These are phyloP conservation scores for Drosophila colorata DNA, from an alignment of 2,888 invertebrate species.

Conservation along the genomic window DNA sequence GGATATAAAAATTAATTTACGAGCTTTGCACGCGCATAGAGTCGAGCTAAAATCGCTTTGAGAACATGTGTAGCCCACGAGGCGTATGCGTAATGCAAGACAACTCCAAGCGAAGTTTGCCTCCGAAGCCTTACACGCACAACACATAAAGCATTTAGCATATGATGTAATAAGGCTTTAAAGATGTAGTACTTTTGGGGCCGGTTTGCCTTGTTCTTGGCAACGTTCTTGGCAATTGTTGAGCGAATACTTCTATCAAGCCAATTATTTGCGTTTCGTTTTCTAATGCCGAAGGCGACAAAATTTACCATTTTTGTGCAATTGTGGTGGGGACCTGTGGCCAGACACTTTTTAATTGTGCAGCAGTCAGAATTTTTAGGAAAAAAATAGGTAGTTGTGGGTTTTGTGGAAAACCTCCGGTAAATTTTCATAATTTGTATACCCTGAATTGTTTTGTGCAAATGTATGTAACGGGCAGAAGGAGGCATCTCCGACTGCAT, in stretches of 20 bases:
- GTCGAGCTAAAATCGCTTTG: slow-evolving; percentile 2
- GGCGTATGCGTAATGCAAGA: slow-evolving; percentile 26
- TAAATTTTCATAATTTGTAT: too few species aligned
- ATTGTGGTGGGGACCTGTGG: too few species aligned
- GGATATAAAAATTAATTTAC: slow-evolving; percentile 71
- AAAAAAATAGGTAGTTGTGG: too few species aligned
- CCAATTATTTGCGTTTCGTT: neutral
- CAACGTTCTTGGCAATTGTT: neutral
- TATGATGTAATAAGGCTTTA: slow-evolving; percentile 1
- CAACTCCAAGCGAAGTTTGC: neutral
- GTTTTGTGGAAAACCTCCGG: too few species aligned
- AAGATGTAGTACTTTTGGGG: neutral
- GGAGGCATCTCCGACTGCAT: too few species aligned
- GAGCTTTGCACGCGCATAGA: slow-evolving; percentile 51
- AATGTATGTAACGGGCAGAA: too few species aligned
- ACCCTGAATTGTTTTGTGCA: too few species aligned
- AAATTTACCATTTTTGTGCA: too few species aligned
- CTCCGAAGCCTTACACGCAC: neutral
- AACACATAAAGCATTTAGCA: slow-evolving; percentile 6
- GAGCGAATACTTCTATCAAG: neutral
- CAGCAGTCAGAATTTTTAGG: too few species aligned
- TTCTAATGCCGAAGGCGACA: neutral
- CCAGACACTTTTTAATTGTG: too few species aligned
- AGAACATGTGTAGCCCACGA: slow-evolving; percentile 2
- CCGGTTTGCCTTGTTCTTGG: neutral